These are phyloP conservation scores for Scaptomyza tumidula DNA, from an alignment of 2,888 invertebrate species.

Conservation along the genomic window DNA sequence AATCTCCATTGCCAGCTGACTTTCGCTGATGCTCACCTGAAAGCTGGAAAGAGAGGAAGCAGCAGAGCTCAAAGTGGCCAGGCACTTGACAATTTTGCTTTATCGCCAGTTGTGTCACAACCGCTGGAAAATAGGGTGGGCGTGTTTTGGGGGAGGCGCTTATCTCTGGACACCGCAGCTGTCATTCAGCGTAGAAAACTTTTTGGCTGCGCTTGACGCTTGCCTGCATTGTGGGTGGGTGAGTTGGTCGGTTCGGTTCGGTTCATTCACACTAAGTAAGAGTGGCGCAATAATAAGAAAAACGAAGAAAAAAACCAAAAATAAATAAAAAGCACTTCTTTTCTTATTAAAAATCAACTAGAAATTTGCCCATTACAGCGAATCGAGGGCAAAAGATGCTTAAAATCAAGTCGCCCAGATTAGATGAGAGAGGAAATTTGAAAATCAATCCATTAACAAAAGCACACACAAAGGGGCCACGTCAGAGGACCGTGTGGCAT, in stretches of 20 bases:
- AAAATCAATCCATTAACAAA: conserved; percentile 82
- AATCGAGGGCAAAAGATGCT: conserved; percentile 41
- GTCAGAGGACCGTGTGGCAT: conserved; percentile 58
- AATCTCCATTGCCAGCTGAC: conserved; percentile 32
- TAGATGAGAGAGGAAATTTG: conserved; percentile 68
- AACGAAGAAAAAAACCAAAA: conserved; percentile 50
- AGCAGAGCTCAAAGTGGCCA: conserved; percentile 1
- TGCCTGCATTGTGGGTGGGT: conserved; percentile 43
- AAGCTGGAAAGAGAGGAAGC: conserved; percentile 22
- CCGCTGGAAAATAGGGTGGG: conserved; percentile 43
- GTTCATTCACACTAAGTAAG: conserved; percentile 33
- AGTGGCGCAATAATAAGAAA: conserved; percentile 44
- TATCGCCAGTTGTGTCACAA: conserved; percentile 56
- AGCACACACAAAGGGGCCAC: conserved; percentile 59
- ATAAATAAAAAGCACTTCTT: conserved; percentile 81
- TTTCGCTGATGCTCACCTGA: conserved; percentile 50
- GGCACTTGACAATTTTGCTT: conserved; percentile 53
- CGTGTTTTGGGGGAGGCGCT: conserved; percentile 29
- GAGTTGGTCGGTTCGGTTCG: background rate
- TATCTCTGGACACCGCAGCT: conserved; percentile 70
- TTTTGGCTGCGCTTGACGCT: conserved; percentile 61
- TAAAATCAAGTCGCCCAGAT: conserved; percentile 75
- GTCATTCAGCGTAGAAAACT: conserved; percentile 62
- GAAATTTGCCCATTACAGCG: conserved; percentile 66
- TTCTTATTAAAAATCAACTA: conserved; percentile 75